Evolutionary conservation across 2,113 vertebrate genomes (phyloP).

Genomic region (Mirounga angustirostris): DNA sequence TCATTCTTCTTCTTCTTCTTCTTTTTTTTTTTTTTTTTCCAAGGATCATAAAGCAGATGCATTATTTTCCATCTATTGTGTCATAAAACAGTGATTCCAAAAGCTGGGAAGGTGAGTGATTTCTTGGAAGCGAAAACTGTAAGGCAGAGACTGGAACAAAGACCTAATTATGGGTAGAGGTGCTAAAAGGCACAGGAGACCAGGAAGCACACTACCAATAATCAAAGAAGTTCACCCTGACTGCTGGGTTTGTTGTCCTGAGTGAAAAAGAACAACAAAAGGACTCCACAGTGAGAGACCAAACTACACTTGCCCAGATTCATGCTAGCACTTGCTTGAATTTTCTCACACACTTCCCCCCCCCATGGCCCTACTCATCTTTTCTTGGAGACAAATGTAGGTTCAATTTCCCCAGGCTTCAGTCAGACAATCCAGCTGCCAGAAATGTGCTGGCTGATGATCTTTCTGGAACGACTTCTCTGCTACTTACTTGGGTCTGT

Average conservation of each 20-base stretch:
- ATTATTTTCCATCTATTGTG: neutral
- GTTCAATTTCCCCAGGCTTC: conserved; percentile 38
- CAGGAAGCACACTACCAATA: neutral
- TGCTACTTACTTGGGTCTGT: neutral
- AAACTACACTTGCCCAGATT: neutral
- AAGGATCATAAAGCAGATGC: neutral
- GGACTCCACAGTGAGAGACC: neutral
- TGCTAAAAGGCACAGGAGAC: neutral
- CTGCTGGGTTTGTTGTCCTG: neutral
- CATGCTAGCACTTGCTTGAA: neutral
- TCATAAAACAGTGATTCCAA: conserved; percentile 27
- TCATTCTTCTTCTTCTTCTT: neutral
- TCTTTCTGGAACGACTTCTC: neutral
- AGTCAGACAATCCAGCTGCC: conserved; percentile 24
- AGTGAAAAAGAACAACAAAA: neutral
- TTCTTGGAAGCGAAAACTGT: neutral
- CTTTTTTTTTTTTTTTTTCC: too few relatives aligned
- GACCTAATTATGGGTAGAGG: neutral
- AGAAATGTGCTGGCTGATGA: neutral
- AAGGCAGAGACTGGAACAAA: neutral
- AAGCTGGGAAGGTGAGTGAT: neutral
- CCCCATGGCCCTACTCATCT: neutral
- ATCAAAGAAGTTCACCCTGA: neutral
- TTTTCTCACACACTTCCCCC: conserved; percentile 18
- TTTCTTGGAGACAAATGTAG: conserved; percentile 7